Evolutionary conservation across 2,113 vertebrate genomes (phyloP), one percentile per base, ranked within the genome.

Genomic region (Cygnus buccinator): DNA sequence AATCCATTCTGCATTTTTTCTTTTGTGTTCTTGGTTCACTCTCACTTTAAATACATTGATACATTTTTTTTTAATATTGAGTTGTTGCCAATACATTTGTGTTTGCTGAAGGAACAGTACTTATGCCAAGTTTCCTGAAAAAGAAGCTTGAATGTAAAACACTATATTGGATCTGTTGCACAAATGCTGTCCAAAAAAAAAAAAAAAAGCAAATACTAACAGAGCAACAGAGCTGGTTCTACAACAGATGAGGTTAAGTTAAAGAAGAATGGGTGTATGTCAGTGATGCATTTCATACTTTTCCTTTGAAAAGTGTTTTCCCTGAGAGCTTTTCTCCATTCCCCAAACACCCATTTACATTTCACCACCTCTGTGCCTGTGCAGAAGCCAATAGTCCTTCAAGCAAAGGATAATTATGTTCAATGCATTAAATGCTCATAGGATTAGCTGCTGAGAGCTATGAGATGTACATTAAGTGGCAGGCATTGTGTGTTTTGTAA

Each of bases 381-480:
- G 63, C 46, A 84, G 85, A 90, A 92, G 93, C 88, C 79, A 91
- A 55, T 89, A 95, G 84, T 80, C 72, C 85, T 90, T 91, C 79
- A 86, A 88, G 82, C 35, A 63, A 70, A 59, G 46, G 59, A 71
- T 73, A 82, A 84, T 71, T 87, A 26, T 8, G 8, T 82, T 87
- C 1, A 11, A 5, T 88, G 67, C 59, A 46, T 93, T 89, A 86
- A 85, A 73, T 35, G 67, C 87, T 88, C 84, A 15, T 39, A 85
- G 85, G 66, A 71, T 94, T 90, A 88, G n/a, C 63, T 88, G 50
- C 66, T 83, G 66, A 87, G 87, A 77, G 74, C 76, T 68, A 2
- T 0, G 43, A 89, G 82, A 66, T 58, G 46, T 63, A 63, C 43
- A 67, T 58, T 39, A 61, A 92, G 81, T 76, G 59, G 29, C 66